Evolutionary conservation across 2,888 invertebrate species (phyloP).

Genomic region (Lumbricus terrestris): DNA sequence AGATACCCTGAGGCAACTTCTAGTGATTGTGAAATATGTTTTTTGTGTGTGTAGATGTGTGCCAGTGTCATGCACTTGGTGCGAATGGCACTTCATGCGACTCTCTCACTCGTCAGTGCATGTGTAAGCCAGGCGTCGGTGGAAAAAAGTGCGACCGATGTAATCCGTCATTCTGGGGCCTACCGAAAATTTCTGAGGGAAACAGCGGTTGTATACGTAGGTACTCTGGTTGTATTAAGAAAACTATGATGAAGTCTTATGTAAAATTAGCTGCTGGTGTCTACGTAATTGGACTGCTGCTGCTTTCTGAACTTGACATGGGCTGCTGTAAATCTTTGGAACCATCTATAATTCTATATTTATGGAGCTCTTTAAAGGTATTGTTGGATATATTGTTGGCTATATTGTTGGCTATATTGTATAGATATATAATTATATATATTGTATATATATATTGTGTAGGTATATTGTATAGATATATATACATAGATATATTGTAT

Average conservation of each 20-base stretch:
- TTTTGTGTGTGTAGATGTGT: slow-evolving; percentile 60
- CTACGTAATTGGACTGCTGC: neutral
- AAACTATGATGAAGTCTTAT: neutral
- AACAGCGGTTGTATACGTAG: slow-evolving; percentile 58
- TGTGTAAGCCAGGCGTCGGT: slow-evolving; percentile 84
- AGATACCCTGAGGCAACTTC: too few species aligned
- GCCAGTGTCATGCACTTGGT: slow-evolving; percentile 78
- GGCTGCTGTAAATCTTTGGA: neutral
- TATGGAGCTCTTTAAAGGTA: neutral
- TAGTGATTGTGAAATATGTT: too few species aligned
- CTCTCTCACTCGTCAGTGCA: slow-evolving; percentile 72
- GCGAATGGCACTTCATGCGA: slow-evolving; percentile 75
- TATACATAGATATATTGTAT: too few species aligned
- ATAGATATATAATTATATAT: too few species aligned
- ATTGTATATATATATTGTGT: too few species aligned
- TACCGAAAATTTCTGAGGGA: slow-evolving; percentile 64
- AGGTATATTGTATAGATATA: too few species aligned
- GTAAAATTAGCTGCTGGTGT: neutral
- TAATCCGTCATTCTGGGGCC: slow-evolving; percentile 85
- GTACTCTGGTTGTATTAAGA: slow-evolving; percentile 14
- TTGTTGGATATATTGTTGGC: too few species aligned
- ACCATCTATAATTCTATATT: neutral
- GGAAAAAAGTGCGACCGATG: slow-evolving; percentile 80
- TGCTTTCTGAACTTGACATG: neutral
- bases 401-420: too few species aligned